Percentiles rank a stretch among this genome's conserved stretches.
Evolutionary conservation across 1,140 invertebrate species (phyloP).

Genomic region (Heliothis subflexa): DNA sequence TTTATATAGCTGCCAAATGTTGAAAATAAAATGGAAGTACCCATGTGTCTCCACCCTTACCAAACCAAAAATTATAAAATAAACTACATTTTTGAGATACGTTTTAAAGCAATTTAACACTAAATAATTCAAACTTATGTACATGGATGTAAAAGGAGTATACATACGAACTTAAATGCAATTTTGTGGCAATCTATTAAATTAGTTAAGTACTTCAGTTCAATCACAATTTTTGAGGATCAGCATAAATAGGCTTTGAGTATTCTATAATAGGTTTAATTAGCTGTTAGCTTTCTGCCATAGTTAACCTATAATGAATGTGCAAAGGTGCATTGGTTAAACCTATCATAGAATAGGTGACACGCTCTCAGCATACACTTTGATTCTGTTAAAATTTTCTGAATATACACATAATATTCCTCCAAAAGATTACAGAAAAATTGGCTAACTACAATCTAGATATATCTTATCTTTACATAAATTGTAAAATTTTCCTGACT

Average conservation of each 20-base stretch:
- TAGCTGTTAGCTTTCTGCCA: background rate
- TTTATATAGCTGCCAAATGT: constrained; percentile 1
- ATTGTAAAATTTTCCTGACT: background rate
- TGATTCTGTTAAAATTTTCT: constrained; percentile 43
- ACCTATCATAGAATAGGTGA: constrained; percentile 30
- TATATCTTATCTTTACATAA: constrained; percentile 47
- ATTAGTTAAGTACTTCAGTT: constrained; percentile 75
- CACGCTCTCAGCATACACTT: constrained; percentile 27
- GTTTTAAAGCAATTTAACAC: constrained; percentile 64
- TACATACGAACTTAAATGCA: constrained; percentile 62
- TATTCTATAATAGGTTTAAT: constrained; percentile 11
- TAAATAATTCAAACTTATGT: constrained; percentile 73
- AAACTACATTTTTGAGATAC: constrained; percentile 44
- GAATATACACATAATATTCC: constrained; percentile 62
- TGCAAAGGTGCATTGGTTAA: constrained; percentile 12
- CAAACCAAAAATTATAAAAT: constrained; percentile 19
- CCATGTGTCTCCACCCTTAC: background rate
- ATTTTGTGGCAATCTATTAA: constrained; percentile 61
- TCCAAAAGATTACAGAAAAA: constrained; percentile 74
- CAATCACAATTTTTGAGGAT: constrained; percentile 63
- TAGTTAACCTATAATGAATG: background rate
- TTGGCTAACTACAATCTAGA: constrained; percentile 76
- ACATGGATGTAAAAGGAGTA: constrained; percentile 64
- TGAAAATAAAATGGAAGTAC: background rate
- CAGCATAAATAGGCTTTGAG: constrained; percentile 27